phyloP scores from a whole-genome alignment of 2,797 vertebrate genomes.

The Pangasius sanitwongsei region DNA sequence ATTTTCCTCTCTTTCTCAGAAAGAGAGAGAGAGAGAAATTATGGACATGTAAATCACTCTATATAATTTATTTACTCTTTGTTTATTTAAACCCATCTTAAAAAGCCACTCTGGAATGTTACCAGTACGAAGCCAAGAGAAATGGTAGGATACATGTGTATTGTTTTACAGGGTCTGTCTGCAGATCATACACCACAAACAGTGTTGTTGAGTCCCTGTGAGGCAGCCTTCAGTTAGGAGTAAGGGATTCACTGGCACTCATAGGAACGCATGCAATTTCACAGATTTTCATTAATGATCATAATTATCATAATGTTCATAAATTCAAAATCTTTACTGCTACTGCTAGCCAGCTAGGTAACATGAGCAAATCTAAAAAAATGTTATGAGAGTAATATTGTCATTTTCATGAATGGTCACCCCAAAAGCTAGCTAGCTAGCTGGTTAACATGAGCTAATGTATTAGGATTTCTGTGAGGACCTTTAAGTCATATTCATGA shows the following conservation, averaged over 20 bases:
- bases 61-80: slow-evolving; percentile 17
- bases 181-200: background rate
- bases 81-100: slow-evolving; percentile 11
- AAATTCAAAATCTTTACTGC: background rate
- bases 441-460: background rate
- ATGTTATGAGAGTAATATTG: background rate
- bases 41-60: background rate
- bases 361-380: background rate
- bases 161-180: background rate
- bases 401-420: background rate
- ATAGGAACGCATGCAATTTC: too few species aligned
- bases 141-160: background rate
- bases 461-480: background rate
- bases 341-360: background rate
- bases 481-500: background rate
- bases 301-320: background rate
- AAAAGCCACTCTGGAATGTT: slow-evolving; percentile 12
- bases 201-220: background rate
- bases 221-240: background rate
- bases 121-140: background rate
- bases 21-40: background rate
- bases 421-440: background rate
- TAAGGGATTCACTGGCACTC: background rate
- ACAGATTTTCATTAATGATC: background rate
- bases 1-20: slow-evolving; percentile 30